Evolutionary conservation across 1,140 invertebrate species (phyloP), one percentile per base, ranked within the genome.

Genomic region (Lysiphlebus fabarum): DNA sequence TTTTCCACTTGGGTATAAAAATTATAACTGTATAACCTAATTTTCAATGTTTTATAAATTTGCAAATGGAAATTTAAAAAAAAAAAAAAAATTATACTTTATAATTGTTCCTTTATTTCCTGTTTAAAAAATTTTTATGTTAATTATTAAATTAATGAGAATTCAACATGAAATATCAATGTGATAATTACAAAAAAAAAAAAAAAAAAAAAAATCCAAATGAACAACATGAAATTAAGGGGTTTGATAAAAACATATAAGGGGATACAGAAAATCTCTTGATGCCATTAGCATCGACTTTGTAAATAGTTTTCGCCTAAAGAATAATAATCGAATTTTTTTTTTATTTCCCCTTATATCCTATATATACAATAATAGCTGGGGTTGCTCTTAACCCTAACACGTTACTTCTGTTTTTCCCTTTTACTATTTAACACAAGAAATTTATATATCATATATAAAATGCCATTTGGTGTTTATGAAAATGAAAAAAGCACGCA

Each of bases 241-340:
- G 42, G 49, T 62, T 26, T 26, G 61, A 60, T 53, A 54, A 62
- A 51, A 58, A 12, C 67, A 69, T 68, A 70, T 65, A 65, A 67
- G 69, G 47, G 53, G 36, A 57, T 59, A 26, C 17, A 26, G 17
- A 26, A 75, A 73, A 73, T 76, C 72, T 73, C 67, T 74, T 71
- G 67, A 75, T 75, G 68, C 72, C 69, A 76, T 76, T 76, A 76
- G 73, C 59, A 59, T 44, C 71, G 70, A 74, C 73, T 75, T 74
- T 75, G 74, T 76, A 75, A 76, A 76, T 75, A 76, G 72, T 76
- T 76, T 75, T 75, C 68, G 72, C 48, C 60, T 38, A 60, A 74
- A 68, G 73, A 74, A 76, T 76, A 75, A 75, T 71, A 76, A 71
- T 69, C 65, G 65, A 56, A 41, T 64, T 55, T 26, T 26, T 26